phyloP scores from a whole-genome alignment of 1,140 invertebrate species.

The Pseudomyrmex flavicornis region DNA sequence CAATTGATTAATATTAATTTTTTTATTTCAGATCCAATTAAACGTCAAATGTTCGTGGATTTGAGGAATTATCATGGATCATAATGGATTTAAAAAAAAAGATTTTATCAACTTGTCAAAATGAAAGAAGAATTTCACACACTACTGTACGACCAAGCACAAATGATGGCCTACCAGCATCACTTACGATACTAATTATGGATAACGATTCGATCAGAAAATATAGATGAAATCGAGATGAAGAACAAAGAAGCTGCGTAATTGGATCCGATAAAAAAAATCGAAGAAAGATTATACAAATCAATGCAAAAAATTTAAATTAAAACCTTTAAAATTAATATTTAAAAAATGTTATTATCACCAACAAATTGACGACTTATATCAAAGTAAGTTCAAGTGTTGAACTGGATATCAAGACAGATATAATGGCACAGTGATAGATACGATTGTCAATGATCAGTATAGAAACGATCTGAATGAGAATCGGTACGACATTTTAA shows the following conservation, averaged over 20 bases:
- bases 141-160: background rate
- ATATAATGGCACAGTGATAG: background rate
- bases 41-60: background rate
- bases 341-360: background rate
- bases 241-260: background rate
- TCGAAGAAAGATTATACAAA: background rate
- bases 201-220: background rate
- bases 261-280: background rate
- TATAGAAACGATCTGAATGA: background rate
- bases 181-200: background rate
- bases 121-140: no score
- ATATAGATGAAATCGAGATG: background rate
- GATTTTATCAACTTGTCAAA: background rate
- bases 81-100: background rate
- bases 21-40: conserved; percentile 37
- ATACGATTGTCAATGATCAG: background rate
- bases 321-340: background rate
- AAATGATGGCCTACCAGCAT: background rate
- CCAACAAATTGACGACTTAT: background rate
- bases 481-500: background rate
- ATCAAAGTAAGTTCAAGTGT: background rate
- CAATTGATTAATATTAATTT: conserved; percentile 5
- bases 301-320: no score
- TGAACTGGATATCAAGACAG: background rate
- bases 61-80: no score